Evolutionary conservation across 2,113 vertebrate species (phyloP), one percentile per base, ranked within the genome.

Genomic region (Tinamus guttatus): DNA sequence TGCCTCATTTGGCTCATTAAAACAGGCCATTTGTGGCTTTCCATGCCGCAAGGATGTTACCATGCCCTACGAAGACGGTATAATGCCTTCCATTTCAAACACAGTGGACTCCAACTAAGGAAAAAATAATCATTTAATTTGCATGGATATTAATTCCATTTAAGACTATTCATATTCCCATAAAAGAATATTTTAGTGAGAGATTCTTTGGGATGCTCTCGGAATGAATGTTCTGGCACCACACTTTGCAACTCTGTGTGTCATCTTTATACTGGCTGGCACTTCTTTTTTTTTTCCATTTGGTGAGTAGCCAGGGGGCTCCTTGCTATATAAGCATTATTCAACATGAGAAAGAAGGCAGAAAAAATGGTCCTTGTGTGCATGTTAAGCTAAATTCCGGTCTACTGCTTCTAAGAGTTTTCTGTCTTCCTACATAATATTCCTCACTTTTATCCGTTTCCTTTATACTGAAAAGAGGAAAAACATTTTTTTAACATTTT

Each of bases 341-440:
- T 84, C 51, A 81, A 40, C 8, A 19, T 32, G 71, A 91, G 63
- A 87, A 89, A 71, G 41, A 63, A 82, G n/a, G 45, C 12, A 87
- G 63, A 74, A 89, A 85, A 91, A 15, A 24, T 41, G 67, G 64
- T 34, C 36, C 32, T 58, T 90, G 34, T 75, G 73, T 85, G 32
- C 32, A 90, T 67, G 73, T 87, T 41, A 83, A 75, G 28, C 51
- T 86, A 58, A 84, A 19, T 78, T 90, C 77, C 71, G 47, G 38
- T 20, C 70, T 60, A 58, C 17, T 75, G 18, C 67, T 78, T 84
- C 34, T 78, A 47, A 89, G 13, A 75, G 45, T 64, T 92, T 93
- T 90, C 77, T 69, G 6, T 81, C 82, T 89, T 94, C 80, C 85
- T 74, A 78, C 76, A 75, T 43, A 86, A 86, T 87, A 86, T 94